Evolutionary conservation across 2,113 vertebrate genomes (phyloP).

Genomic region (Benthochromis sp.): DNA sequence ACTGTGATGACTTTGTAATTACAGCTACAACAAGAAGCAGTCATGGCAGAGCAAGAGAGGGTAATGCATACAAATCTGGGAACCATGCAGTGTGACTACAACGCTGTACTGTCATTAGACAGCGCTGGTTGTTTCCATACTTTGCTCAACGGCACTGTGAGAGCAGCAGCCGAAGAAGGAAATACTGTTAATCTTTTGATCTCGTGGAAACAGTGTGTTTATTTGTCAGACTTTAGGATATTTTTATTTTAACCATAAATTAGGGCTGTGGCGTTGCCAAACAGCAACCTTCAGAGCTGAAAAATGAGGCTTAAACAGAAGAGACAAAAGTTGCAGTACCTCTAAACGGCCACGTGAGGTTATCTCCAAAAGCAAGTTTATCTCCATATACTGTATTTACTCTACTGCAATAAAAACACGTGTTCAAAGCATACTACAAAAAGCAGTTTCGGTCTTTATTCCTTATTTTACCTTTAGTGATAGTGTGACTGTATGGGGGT

Average conservation of each 20-base stretch:
- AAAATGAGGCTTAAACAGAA: not conserved
- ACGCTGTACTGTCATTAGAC: not conserved
- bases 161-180: not conserved
- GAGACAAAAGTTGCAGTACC: not conserved
- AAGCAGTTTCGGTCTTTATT: not conserved
- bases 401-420: not conserved
- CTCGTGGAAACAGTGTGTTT: not conserved
- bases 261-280: not conserved
- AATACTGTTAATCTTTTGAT: not conserved
- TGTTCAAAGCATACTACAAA: not conserved
- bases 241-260: not conserved
- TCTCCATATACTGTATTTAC: not conserved
- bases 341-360: not conserved
- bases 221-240: not conserved
- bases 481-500: not conserved
- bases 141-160: not conserved
- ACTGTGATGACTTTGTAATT: constrained; percentile 15
- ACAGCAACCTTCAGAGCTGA: not conserved
- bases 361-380: not conserved
- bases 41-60: not conserved
- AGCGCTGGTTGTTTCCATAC: not conserved
- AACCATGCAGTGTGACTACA: not conserved
- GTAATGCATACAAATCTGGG: constrained; percentile 8
- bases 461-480: not conserved
- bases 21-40: not conserved